Conservation (phyloP, 30 jellyfish, hydroid and myxozoan genomes). For the Turritopsis dohrnii region DNA sequence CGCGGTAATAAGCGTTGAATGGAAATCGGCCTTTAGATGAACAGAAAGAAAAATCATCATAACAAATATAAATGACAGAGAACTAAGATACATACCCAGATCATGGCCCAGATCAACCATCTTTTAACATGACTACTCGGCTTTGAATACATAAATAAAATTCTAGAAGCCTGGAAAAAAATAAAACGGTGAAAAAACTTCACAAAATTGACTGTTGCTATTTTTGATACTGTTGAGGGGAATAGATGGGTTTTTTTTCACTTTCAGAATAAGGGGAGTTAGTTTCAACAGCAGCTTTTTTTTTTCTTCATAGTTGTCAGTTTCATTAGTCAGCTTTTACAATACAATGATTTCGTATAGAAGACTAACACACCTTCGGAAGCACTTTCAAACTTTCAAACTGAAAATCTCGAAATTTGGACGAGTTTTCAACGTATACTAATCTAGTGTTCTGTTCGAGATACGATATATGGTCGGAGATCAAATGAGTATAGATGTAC, state of each 20-base stretch:
- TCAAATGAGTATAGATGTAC: slow-evolving; percentile 18
- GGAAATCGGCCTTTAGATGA: too few species aligned
- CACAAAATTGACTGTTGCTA: not conserved
- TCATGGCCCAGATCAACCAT: slow-evolving; percentile 71
- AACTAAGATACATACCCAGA: slow-evolving; percentile 47
- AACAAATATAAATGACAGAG: not conserved
- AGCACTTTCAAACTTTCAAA: too few species aligned
- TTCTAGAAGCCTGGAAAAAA: slow-evolving; percentile 79
- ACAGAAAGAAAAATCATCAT: not conserved
- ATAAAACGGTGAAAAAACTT: not conserved
- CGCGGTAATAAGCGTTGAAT: too few species aligned
- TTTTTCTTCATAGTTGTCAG: too few species aligned
- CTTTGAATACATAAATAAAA: slow-evolving; percentile 36
- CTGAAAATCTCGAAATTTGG: too few species aligned
- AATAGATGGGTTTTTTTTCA: not conserved
- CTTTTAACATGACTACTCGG: slow-evolving; percentile 42
- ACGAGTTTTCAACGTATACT: too few species aligned
- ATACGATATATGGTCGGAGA: not conserved
- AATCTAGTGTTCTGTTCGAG: too few species aligned
- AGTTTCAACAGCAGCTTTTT: too few species aligned
- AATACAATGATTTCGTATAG: too few species aligned
- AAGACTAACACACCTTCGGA: too few species aligned
- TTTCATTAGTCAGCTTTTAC: too few species aligned
- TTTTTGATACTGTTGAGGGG: not conserved
- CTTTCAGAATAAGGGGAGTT: too few species aligned